These are phyloP conservation scores for Nematostella vectensis DNA, from an alignment of 92 coral and sea anemone genomes.

Conservation along the genomic window DNA sequence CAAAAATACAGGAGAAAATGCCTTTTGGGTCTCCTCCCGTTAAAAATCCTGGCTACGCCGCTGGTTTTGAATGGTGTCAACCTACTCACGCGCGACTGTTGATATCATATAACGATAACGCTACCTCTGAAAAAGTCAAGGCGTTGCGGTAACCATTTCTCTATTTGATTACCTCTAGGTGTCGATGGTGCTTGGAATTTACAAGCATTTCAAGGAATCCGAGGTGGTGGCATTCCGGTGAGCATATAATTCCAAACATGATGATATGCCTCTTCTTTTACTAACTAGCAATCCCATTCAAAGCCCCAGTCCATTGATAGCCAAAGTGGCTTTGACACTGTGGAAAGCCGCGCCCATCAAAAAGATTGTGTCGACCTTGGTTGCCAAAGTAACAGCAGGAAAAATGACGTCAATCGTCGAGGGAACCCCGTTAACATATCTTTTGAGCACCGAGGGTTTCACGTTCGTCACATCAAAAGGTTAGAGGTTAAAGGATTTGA, in stretches of 20 bases:
- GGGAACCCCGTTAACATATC: constrained; percentile 57
- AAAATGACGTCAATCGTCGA: constrained; percentile 83
- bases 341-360: constrained; percentile 34
- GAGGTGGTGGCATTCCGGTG: constrained; percentile 68
- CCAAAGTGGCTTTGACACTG: constrained; percentile 46
- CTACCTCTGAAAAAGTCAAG: too few relatives aligned
- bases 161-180: too few relatives aligned
- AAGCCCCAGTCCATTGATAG: constrained; percentile 73
- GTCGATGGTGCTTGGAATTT: constrained; percentile 18
- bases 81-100: too few relatives aligned
- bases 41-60: too few relatives aligned
- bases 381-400: constrained; percentile 51
- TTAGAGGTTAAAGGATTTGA: constrained; percentile 3
- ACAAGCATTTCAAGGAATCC: constrained; percentile 34
- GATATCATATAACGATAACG: too few relatives aligned
- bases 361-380: constrained; percentile 34
- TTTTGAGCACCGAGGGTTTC: constrained; percentile 59
- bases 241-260: constrained; percentile 9
- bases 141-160: too few relatives aligned
- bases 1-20: too few relatives aligned
- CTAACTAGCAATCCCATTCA: not conserved
- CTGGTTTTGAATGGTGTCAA: too few relatives aligned
- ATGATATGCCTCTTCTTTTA: too few relatives aligned
- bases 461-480: constrained; percentile 64
- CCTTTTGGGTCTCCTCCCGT: too few relatives aligned